phyloP scores from a whole-genome alignment of 2,113 vertebrate species.

The Collichthys lucidus region DNA sequence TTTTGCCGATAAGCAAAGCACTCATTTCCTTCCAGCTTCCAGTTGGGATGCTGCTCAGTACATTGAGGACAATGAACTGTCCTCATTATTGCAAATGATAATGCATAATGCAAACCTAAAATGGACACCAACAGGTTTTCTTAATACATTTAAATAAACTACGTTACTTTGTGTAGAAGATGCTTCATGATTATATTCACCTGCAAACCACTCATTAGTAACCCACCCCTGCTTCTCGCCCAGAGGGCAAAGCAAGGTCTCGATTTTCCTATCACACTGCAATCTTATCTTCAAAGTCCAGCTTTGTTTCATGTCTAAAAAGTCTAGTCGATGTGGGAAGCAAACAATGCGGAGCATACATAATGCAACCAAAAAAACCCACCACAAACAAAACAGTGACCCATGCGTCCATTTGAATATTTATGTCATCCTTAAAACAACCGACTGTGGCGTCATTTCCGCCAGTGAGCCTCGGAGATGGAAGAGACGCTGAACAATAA shows the following conservation, averaged over 20 bases:
- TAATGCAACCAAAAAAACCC: conserved; percentile 60
- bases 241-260: neutral
- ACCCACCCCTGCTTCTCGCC: neutral
- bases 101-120: too few species aligned
- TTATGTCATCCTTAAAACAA: conserved; percentile 75
- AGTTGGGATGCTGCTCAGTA: neutral
- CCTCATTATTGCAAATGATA: too few species aligned
- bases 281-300: conserved; percentile 51
- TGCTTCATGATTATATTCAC: neutral
- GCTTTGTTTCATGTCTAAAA: conserved; percentile 53
- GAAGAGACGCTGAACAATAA: conserved; percentile 82
- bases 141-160: too few species aligned
- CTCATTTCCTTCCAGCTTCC: neutral
- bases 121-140: too few species aligned
- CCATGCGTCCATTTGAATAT: conserved; percentile 72
- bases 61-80: neutral
- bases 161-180: too few species aligned
- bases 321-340: conserved; percentile 44
- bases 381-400: conserved; percentile 72
- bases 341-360: conserved; percentile 65
- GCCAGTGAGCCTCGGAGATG: conserved; percentile 78
- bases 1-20: neutral
- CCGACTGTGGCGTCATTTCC: conserved; percentile 74
- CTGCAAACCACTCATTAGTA: conserved; percentile 13
- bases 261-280: conserved; percentile 25